Percentiles rank a stretch among this genome's conserved stretches.
These are phyloP conservation scores for Noctua janthe DNA, from an alignment of 2,888 invertebrate genomes.

Conservation along the genomic window DNA sequence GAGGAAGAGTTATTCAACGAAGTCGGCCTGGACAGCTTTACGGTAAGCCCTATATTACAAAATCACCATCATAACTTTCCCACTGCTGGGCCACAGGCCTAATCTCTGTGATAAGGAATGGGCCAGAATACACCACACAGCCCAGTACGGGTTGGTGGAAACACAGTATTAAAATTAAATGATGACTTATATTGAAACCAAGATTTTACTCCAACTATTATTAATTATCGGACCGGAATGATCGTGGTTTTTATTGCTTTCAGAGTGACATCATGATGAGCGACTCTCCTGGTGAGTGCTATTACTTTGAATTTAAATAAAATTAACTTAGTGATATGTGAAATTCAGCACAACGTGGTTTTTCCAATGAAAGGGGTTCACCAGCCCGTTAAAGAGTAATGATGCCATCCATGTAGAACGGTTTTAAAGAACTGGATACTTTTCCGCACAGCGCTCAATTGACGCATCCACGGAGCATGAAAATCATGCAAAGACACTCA, in stretches of 20 bases:
- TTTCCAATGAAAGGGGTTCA: neutral
- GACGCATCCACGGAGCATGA: neutral
- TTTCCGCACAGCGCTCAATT: neutral
- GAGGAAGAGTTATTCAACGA: constrained; percentile 76
- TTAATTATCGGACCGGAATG: neutral
- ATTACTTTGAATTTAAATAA: neutral
- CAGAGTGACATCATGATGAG: constrained; percentile 75
- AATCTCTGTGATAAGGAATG: neutral
- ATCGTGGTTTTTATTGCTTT: constrained; percentile 29
- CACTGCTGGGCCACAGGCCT: neutral
- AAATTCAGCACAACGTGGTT: neutral
- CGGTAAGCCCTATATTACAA: constrained; percentile 52
- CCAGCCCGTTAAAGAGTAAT: neutral
- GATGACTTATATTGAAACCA: neutral
- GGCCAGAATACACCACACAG: neutral
- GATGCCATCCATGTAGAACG: neutral
- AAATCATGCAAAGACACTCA: neutral
- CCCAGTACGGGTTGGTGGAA: neutral
- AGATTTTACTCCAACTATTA: neutral
- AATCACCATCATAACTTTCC: neutral
- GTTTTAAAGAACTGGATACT: neutral
- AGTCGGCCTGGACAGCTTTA: constrained; percentile 70
- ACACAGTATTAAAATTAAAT: neutral
- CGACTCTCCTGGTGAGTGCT: constrained; percentile 60
- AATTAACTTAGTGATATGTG: neutral